Evolutionary conservation across 2,113 vertebrate genomes (phyloP), one percentile per base, ranked within the genome.

Genomic region (Callipepla californica): DNA sequence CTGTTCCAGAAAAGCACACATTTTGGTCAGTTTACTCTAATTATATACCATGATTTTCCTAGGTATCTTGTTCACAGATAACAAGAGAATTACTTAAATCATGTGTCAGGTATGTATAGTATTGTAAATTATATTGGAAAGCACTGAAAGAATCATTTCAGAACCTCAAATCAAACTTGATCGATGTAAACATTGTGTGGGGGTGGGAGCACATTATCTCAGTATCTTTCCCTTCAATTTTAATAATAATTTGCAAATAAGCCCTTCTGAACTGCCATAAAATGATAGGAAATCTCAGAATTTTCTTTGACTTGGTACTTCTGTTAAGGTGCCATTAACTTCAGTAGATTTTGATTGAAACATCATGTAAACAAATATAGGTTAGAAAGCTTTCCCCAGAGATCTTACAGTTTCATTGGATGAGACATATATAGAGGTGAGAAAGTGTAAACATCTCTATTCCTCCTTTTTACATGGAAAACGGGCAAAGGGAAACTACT

Each of bases 11-110:
- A 75, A 67, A 34, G 79, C 25, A 85, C 25, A 70, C 80, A 44
- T 4, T 67, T 91, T 38, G 70, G 23, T 32, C 72, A 72, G 70
- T 93, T 74, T 93, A 7, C 8, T 76, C 38, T 25, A 51, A 19
- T 53, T 59, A 72, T 67, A 87, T 57, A 61, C 7, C 3, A 1
- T 74, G 68, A 22, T 79, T 95, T 94, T 93, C 85, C 45, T 59
- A 66, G 28, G 26, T 90, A 44, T 26, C 58, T 89, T 90, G 20
- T 93, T 96, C 89, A 55, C 70, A 93, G 77, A 85, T 79, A 96
- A 92, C 21, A 82, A 22, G 48, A 92, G 70, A 94, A 94, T 91
- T 87, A 89, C 84, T 90, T 50, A 19, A 88, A 63, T 94, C 25
- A 7, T 55, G 12, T 80, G 79, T 69, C 36, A 85, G 83, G 76